Conservation (phyloP, 2,797 vertebrate genomes). For the Anomalospiza imberbis region DNA sequence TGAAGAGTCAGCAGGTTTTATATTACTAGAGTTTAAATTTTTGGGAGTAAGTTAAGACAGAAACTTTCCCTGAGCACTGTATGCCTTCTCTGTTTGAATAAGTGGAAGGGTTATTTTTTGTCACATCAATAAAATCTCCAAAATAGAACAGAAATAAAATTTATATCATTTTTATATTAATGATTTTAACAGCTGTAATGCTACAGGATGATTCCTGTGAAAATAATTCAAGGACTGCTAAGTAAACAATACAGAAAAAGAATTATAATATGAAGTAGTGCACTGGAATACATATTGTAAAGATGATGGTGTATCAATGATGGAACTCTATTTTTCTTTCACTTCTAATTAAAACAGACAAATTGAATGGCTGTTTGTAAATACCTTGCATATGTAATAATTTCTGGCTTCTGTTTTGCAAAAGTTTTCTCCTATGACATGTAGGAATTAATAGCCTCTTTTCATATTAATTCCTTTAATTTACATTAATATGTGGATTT, state of each 20-base stretch:
- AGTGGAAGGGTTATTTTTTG: background rate
- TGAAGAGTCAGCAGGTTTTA: background rate
- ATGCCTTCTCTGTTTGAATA: background rate
- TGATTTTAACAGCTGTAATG: background rate
- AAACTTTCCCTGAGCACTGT: background rate
- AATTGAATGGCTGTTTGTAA: conserved; percentile 39
- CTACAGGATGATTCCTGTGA: background rate
- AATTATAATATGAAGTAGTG: background rate
- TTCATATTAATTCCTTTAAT: background rate
- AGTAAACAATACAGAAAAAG: background rate
- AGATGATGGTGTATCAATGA: conserved; percentile 42
- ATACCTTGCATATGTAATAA: conserved; percentile 17
- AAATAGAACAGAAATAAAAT: background rate
- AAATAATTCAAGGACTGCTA: background rate
- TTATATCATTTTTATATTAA: background rate
- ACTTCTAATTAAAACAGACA: conserved; percentile 45
- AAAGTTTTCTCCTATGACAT: background rate
- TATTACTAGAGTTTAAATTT: background rate
- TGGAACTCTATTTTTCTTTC: conserved; percentile 38
- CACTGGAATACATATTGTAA: background rate
- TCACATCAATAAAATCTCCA: background rate
- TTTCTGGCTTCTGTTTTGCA: conserved; percentile 20
- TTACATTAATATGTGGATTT: background rate
- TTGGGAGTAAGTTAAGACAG: background rate
- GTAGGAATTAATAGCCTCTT: background rate